Evolutionary conservation across 2,888 invertebrate species (phyloP).

Genomic region (Liopterus haemorrhoidalis): DNA sequence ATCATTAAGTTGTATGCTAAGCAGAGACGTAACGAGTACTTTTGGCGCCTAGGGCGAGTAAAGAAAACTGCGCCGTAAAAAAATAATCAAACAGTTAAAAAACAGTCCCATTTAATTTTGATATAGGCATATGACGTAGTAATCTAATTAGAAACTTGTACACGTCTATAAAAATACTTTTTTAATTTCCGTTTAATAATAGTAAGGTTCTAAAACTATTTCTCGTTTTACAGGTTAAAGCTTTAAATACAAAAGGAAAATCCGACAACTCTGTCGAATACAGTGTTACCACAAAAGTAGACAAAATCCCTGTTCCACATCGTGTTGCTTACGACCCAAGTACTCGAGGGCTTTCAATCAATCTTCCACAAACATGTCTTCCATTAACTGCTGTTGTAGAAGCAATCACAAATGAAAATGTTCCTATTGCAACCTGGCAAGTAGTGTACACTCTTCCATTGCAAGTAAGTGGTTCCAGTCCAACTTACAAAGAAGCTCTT

Average conservation of each 20-base stretch:
- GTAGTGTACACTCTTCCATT: conserved; percentile 67
- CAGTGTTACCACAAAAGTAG: conserved; percentile 74
- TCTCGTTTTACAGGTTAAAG: conserved; percentile 59
- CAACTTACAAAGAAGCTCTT: conserved; percentile 65
- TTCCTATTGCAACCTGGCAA: conserved; percentile 58
- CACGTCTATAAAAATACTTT: not conserved
- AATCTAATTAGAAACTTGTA: not conserved
- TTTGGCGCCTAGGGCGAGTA: no score
- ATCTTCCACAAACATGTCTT: conserved; percentile 72
- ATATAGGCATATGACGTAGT: not conserved
- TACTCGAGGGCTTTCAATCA: conserved; percentile 69
- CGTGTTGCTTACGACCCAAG: conserved; percentile 78
- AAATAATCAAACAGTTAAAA: no score
- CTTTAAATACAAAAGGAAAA: conserved; percentile 79
- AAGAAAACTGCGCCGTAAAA: no score
- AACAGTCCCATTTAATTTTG: not conserved
- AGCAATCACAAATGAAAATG: conserved; percentile 56
- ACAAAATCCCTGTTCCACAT: conserved; percentile 73
- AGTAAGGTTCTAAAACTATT: conserved; percentile 4
- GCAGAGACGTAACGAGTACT: no score
- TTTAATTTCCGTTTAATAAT: not conserved
- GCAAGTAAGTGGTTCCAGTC: conserved; percentile 62
- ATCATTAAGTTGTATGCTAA: no score
- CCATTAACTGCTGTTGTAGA: conserved; percentile 72
- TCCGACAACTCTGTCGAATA: conserved; percentile 84